Evolutionary conservation across 2,113 vertebrate genomes (phyloP).

Genomic region (Narcine bancroftii): DNA sequence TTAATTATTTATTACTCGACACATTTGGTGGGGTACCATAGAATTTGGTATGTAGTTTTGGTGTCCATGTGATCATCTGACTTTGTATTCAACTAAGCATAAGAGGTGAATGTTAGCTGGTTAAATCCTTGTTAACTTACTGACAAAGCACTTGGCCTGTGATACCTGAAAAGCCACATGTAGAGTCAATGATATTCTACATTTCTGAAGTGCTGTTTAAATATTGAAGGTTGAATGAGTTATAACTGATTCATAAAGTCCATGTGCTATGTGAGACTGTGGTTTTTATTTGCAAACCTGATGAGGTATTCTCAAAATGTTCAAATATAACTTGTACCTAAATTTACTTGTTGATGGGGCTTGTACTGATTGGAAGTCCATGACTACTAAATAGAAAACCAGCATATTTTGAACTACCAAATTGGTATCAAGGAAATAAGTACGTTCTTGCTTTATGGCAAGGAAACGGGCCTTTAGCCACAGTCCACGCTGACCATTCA

Average conservation of each 20-base stretch:
- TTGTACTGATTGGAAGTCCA: background rate
- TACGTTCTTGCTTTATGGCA: background rate
- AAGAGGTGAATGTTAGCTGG: background rate
- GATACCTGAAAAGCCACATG: background rate
- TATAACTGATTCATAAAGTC: background rate
- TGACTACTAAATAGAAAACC: background rate
- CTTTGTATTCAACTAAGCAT: background rate
- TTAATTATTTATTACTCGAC: too few relatives aligned
- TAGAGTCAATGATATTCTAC: background rate
- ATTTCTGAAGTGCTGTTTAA: background rate
- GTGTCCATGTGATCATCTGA: background rate
- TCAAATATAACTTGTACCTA: background rate
- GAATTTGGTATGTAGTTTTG: too few relatives aligned
- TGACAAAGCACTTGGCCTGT: background rate
- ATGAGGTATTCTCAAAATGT: background rate
- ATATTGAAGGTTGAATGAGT: background rate
- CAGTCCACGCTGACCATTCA: too few relatives aligned
- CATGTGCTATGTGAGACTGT: background rate
- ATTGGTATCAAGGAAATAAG: background rate
- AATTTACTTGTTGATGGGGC: background rate
- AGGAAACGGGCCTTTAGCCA: too few relatives aligned
- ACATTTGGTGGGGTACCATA: too few relatives aligned
- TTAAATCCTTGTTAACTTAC: background rate
- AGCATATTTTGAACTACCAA: background rate
- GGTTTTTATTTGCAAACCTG: background rate